Evolutionary conservation across 2,888 invertebrate genomes (phyloP).

Genomic region (Exephanes ischioxanthus): DNA sequence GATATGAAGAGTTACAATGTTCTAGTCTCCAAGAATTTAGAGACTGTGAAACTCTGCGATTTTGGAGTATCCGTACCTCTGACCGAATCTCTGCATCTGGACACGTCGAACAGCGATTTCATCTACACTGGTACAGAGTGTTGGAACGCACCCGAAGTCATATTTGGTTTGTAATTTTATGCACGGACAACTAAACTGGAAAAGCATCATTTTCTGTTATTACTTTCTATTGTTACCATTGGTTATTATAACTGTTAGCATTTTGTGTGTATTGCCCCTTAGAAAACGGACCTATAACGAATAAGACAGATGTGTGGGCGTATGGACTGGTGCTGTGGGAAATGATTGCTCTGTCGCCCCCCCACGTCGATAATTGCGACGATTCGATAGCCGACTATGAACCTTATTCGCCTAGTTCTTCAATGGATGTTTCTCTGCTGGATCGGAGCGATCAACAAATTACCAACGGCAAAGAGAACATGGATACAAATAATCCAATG

Average conservation of each 20-base stretch:
- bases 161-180: slow-evolving; percentile 83
- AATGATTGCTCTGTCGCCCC: slow-evolving; percentile 91
- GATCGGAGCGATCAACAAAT: slow-evolving; percentile 31
- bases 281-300: slow-evolving; percentile 87
- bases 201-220: neutral
- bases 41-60: slow-evolving; percentile 92
- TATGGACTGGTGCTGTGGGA: slow-evolving; percentile 93
- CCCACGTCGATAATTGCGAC: slow-evolving; percentile 86
- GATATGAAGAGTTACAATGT: slow-evolving; percentile 95
- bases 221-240: slow-evolving; percentile 18
- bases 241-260: slow-evolving; percentile 18
- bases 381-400: slow-evolving; percentile 65
- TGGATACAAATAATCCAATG: slow-evolving; percentile 70
- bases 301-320: slow-evolving; percentile 92
- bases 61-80: slow-evolving; percentile 93
- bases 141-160: slow-evolving; percentile 93
- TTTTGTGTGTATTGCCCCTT: slow-evolving; percentile 1
- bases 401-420: slow-evolving; percentile 54
- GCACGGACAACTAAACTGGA: neutral
- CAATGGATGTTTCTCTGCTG: slow-evolving; percentile 72
- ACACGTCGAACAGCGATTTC: slow-evolving; percentile 85
- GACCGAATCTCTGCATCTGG: slow-evolving; percentile 87
- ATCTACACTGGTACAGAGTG: slow-evolving; percentile 91
- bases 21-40: slow-evolving; percentile 91
- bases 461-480: slow-evolving; percentile 62